Base-by-base conservation (phyloP, 2,888 invertebrate genomes). In the Eueremaeus valkanovi region DNA sequence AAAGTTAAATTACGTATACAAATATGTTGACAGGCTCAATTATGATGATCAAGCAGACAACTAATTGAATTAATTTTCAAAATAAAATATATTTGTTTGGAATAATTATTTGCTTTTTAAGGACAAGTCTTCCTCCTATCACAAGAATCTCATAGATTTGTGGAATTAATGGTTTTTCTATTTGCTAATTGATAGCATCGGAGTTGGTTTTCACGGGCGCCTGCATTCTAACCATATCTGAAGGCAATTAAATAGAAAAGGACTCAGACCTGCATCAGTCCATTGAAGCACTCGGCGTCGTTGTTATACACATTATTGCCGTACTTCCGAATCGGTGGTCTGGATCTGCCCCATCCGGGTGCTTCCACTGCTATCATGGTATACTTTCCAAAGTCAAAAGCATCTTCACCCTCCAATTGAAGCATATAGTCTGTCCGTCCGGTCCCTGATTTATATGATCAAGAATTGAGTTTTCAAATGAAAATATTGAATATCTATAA, bases 341-440 rank as follows among this genome's bases (percentile, higher is more conserved):
- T 13, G 1, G 75, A 75, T 16, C 73, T 55, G 1, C 72, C 75
- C 72, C 72, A 75, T n/a, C 75, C 75, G 3, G 75, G 75, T 13
- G 55, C 24, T 24, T 75, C 72, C 9, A 75, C 75, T 9, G 42
- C 40, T 8, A 75, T 49, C 0, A 75, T 9, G 1, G 72, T 72
- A 21, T 61, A 75, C 13, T 58, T 11, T 13, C 42, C 61, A 9
- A 40, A 24, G 29, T 75, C 75, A 11, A 75, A 24, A 11, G 11
- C 1, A 33, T 75, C 29, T 1, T 33, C 29, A 11, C 51, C 68
- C 11, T 61, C 40, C 6, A 51, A 24, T 6, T 31, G 66, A 16
- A 9, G 8, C 5, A 6, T 3, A 9, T 29, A 58, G 21, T 55
- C 73, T 3, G 55, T 66, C 11, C 36, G 51, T 21, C 73, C 49